phyloP scores from a whole-genome alignment of 2,888 invertebrate genomes.

The Cheilosia pagana region DNA sequence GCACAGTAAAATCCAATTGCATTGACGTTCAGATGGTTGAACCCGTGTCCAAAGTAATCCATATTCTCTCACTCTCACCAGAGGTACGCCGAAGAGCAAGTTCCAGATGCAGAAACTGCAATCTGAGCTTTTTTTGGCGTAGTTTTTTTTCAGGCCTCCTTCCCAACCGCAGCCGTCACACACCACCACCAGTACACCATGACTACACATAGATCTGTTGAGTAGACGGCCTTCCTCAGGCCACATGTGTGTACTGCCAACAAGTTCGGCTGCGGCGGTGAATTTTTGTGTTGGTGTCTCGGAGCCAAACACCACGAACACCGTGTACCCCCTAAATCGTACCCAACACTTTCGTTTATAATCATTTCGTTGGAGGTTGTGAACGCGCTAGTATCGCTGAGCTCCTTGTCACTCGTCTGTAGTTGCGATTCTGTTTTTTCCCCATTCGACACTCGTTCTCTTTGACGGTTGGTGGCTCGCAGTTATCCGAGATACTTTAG shows the following conservation, averaged over 20 bases:
- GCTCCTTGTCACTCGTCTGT: slow-evolving; percentile 58
- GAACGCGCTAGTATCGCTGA: slow-evolving; percentile 83
- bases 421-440: slow-evolving; percentile 47
- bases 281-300: slow-evolving; percentile 55
- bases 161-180: slow-evolving; percentile 21
- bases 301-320: slow-evolving; percentile 46
- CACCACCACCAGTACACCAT: slow-evolving; percentile 32
- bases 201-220: slow-evolving; percentile 22
- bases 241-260: slow-evolving; percentile 76
- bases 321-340: slow-evolving; percentile 71
- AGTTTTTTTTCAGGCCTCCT: slow-evolving; percentile 51
- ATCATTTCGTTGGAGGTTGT: slow-evolving; percentile 84
- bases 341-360: slow-evolving; percentile 82
- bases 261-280: slow-evolving; percentile 73
- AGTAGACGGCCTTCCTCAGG: slow-evolving; percentile 59
- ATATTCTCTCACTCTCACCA: slow-evolving; percentile 22
- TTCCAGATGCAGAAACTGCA: slow-evolving; percentile 59
- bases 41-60: slow-evolving; percentile 61
- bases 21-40: slow-evolving; percentile 62
- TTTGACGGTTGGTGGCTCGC: slow-evolving; percentile 45
- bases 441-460: slow-evolving; percentile 31
- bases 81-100: slow-evolving; percentile 18
- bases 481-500: slow-evolving; percentile 17
- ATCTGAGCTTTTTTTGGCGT: slow-evolving; percentile 66
- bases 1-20: slow-evolving; percentile 33